phyloP scores from a whole-genome alignment of 2,888 invertebrate genomes.

The Cheilosia urbana region DNA sequence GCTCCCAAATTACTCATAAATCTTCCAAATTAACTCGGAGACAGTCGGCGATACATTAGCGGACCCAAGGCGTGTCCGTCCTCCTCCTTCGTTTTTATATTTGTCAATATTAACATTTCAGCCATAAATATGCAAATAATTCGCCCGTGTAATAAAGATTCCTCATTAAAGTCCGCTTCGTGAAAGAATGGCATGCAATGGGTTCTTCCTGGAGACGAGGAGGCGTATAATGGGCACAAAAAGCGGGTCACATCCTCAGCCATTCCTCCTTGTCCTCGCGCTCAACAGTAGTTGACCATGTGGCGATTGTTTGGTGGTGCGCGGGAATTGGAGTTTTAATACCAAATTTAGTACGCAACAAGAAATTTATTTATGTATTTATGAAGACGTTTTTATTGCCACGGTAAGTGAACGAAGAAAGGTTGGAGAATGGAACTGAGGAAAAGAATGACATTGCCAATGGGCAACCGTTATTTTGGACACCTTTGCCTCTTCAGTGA shows the following conservation, averaged over 20 bases:
- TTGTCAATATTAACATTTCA: constrained; percentile 70
- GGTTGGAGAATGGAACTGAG: constrained; percentile 53
- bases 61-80: neutral
- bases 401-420: constrained; percentile 64
- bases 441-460: constrained; percentile 62
- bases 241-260: constrained; percentile 67
- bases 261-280: neutral
- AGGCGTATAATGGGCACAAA: constrained; percentile 54
- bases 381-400: constrained; percentile 72
- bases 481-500: constrained; percentile 44
- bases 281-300: neutral
- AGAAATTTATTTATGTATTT: constrained; percentile 71
- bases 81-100: constrained; percentile 12
- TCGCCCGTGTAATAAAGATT: constrained; percentile 58
- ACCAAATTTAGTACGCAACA: constrained; percentile 66
- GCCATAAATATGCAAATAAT: constrained; percentile 63
- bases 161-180: constrained; percentile 58
- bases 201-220: constrained; percentile 20
- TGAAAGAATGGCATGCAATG: constrained; percentile 43
- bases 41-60: constrained; percentile 5
- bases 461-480: constrained; percentile 62
- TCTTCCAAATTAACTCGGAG: constrained; percentile 53
- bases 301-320: neutral
- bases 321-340: constrained; percentile 28
- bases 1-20: constrained; percentile 41